Evolutionary conservation across 2,113 vertebrate species (phyloP), one percentile per base, ranked within the genome.

Genomic region (Toxostoma redivivum): DNA sequence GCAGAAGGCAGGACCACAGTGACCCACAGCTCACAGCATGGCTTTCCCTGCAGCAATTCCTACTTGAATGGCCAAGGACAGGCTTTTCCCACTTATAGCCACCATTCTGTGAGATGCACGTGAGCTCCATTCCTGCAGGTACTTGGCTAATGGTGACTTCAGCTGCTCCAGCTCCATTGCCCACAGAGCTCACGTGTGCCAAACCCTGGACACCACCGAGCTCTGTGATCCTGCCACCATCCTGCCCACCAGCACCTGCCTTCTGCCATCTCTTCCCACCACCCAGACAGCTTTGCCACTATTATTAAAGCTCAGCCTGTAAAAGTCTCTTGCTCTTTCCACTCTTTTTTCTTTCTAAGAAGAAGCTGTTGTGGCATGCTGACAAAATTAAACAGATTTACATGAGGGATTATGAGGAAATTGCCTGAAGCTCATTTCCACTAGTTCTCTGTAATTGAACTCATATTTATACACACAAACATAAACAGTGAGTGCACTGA

Each of bases 371-470:
- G 72, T 93, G 95, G 88, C 92, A 95, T 4, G 69, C 65, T 93
- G 94, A 93, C 94, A 95, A 90, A 95, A 95, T 81, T 62, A 92
- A 92, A 93, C 90, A 96, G 77, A 95, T 96, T 95, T 92, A 94
- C 65, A 11, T 62, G 15, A 88, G 86, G 92, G 93, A 96, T 96
- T 94, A 93, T 35, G 76, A 95, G 95, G 93, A 94, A 96, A 95
- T 88, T 93, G 93, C 93, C 95, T 94, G 90, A 50, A 94, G 95
- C 93, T 96, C 85, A 56, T 94, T 97, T 92, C 93, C 69, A 95
- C 86, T 88, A 74, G 72, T 45, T 93, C 93, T 66, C 90, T 4
- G 0, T 96, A 96, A 96, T 92, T 95, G 94, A 91, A 37, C 92
- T 96, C 23, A 16, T 88, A 65, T 91, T 94, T 94, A 90, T 80